Conservation (phyloP, 1,140 invertebrate species). For the Heliothis subflexa region DNA sequence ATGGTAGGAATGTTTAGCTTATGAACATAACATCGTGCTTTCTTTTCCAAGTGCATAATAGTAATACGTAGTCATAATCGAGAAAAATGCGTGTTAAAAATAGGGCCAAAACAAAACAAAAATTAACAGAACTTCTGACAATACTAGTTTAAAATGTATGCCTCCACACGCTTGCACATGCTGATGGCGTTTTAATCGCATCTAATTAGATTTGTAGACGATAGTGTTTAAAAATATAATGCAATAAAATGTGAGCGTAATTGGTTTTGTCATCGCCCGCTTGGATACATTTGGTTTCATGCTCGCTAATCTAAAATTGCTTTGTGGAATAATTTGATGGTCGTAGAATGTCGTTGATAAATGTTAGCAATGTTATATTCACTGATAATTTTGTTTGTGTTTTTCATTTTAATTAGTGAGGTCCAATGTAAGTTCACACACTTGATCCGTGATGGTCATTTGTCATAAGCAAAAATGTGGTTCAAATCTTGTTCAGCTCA, state of each 20-base stretch:
- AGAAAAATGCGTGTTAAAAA: no score
- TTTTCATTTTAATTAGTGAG: no score
- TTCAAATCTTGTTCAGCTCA: no score
- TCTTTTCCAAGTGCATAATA: no score
- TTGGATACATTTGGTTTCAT: slow-evolving; percentile 15
- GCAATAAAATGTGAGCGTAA: slow-evolving; percentile 4
- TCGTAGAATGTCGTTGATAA: background rate
- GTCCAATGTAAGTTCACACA: no score
- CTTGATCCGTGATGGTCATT: no score
- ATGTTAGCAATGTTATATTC: background rate
- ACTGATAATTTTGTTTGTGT: no score
- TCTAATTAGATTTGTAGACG: slow-evolving; percentile 66
- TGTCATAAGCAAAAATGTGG: no score
- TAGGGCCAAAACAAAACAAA: background rate
- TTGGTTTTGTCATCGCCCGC: slow-evolving; percentile 12
- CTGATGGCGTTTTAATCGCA: slow-evolving; percentile 64
- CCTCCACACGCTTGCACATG: background rate
- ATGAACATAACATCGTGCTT: no score
- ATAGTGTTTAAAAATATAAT: slow-evolving; percentile 33
- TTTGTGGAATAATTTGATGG: background rate
- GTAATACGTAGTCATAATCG: no score
- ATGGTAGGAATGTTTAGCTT: no score
- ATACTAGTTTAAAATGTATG: background rate
- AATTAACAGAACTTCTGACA: background rate
- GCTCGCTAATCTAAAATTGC: background rate